Evolutionary conservation across 2,797 vertebrate genomes (phyloP).

Genomic region (Falco novaeseelandiae): DNA sequence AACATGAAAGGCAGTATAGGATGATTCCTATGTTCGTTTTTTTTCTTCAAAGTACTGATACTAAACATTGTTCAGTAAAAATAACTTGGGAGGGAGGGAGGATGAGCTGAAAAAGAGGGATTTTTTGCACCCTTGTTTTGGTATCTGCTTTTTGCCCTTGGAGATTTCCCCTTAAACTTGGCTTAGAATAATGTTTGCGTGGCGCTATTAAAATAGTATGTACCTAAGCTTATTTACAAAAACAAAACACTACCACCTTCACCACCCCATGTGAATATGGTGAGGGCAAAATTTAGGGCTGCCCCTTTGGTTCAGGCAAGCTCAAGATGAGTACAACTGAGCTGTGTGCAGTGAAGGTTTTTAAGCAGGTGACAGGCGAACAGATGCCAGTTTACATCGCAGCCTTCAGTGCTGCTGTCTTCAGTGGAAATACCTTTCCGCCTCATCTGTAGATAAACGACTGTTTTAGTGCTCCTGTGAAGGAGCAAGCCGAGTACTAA

Average conservation of each 20-base stretch:
- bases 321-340: accelerated
- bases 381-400: accelerated
- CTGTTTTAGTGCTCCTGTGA: not conserved
- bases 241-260: not conserved
- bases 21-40: not conserved
- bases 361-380: accelerated
- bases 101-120: not conserved
- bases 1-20: not conserved
- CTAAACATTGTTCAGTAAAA: not conserved
- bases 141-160: not conserved
- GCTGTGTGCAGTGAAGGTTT: accelerated
- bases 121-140: not conserved
- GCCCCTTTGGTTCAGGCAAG: not conserved
- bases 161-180: not conserved
- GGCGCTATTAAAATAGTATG: not conserved
- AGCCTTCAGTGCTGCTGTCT: not conserved
- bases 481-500: accelerated
- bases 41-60: not conserved
- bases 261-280: accelerated
- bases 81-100: not conserved
- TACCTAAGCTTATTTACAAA: not conserved
- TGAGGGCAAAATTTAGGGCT: not conserved
- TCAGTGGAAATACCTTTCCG: not conserved
- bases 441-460: accelerated
- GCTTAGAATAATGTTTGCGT: not conserved